A percentile compares a stretch with the other conserved stretches of the same genome.
Conservation (phyloP, 2,888 invertebrate genomes). For the Gonocerus acuteangulatus region DNA sequence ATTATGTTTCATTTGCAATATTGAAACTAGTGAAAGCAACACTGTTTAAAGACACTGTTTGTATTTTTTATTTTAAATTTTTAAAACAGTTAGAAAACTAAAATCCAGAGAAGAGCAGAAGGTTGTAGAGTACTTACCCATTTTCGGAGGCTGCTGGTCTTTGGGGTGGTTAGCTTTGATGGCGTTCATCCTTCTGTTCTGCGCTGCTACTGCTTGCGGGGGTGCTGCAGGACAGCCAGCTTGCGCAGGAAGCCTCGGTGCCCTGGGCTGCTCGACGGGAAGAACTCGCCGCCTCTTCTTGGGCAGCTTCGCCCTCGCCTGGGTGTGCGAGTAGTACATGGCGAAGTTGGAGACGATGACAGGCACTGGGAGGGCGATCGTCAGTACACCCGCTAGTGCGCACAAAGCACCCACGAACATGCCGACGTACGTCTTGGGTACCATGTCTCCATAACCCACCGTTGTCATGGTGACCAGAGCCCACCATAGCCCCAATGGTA, state of each 20-base stretch:
- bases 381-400: slow-evolving; percentile 95
- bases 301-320: slow-evolving; percentile 94
- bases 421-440: slow-evolving; percentile 94
- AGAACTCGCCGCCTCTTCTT: slow-evolving; percentile 94
- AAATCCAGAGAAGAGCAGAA: no score
- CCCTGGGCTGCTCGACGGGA: slow-evolving; percentile 86
- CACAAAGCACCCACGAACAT: slow-evolving; percentile 98
- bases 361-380: slow-evolving; percentile 96
- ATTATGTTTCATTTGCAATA: no score
- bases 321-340: slow-evolving; percentile 91
- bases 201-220: slow-evolving; percentile 43
- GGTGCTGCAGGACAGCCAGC: slow-evolving; percentile 46
- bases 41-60: no score
- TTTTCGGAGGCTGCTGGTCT: slow-evolving; percentile 68
- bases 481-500: slow-evolving; percentile 97
- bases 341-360: slow-evolving; percentile 99
- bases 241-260: slow-evolving; percentile 51
- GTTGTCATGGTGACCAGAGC: slow-evolving; percentile 98
- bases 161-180: slow-evolving; percentile 81
- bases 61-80: no score
- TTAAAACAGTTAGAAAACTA: no score
- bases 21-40: no score
- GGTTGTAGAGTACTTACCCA: slow-evolving; percentile 62
- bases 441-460: slow-evolving; percentile 98
- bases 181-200: slow-evolving; percentile 74